Evolutionary conservation across 1,140 invertebrate species (phyloP).

Genomic region (Cataglyphis hispanica): DNA sequence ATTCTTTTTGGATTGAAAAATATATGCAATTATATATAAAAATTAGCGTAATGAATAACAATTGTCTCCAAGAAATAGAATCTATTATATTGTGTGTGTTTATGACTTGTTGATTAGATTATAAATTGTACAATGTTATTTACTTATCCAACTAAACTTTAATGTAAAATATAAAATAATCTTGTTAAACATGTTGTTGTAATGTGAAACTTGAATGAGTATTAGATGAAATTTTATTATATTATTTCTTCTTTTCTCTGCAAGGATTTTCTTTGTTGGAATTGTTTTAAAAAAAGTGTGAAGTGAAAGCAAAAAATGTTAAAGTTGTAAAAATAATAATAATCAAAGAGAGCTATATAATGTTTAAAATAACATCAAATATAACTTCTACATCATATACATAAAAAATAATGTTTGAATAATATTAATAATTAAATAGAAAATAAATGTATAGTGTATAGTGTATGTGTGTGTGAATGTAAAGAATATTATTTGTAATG

Average conservation of each 20-base stretch:
- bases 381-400: constrained; percentile 11
- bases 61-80: constrained; percentile 25
- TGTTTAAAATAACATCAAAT: constrained; percentile 5
- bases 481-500: constrained; percentile 10
- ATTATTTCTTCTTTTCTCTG: constrained; percentile 28
- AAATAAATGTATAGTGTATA: no score
- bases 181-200: constrained; percentile 57
- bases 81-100: constrained; percentile 1
- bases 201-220: constrained; percentile 53
- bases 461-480: not conserved
- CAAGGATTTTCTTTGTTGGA: constrained; percentile 7
- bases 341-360: constrained; percentile 1
- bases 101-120: constrained; percentile 38
- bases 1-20: constrained; percentile 9
- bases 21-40: constrained; percentile 23
- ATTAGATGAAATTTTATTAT: constrained; percentile 38
- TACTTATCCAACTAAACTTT: constrained; percentile 48
- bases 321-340: constrained; percentile 20
- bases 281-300: constrained; percentile 36
- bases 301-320: constrained; percentile 30
- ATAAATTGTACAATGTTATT: constrained; percentile 53
- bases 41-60: constrained; percentile 8
- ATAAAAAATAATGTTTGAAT: constrained; percentile 16
- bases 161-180: constrained; percentile 53
- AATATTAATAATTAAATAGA: constrained; percentile 3